Conservation (phyloP, 1,140 invertebrate genomes). For the Apis florea region DNA sequence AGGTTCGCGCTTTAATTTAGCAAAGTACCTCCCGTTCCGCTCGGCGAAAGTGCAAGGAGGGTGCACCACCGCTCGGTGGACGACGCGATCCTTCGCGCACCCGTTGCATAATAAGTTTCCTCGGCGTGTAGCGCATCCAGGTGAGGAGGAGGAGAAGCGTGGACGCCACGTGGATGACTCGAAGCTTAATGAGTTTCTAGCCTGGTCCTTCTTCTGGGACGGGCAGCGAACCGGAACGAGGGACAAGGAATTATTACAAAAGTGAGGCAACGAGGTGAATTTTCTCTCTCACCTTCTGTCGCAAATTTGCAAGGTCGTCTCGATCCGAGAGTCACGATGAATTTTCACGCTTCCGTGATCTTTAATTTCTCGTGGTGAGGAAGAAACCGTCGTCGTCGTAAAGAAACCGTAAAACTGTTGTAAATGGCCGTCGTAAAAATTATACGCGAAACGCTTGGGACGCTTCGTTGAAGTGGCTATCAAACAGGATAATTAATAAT, state of each 20-base stretch:
- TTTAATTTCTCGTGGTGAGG: slow-evolving; percentile 23
- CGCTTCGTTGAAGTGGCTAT: neutral
- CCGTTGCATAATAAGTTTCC: slow-evolving; percentile 36
- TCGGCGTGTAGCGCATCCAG: slow-evolving; percentile 9
- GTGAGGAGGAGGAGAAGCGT: slow-evolving; percentile 21
- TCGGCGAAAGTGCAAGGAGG: slow-evolving; percentile 33
- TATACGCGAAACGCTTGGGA: neutral
- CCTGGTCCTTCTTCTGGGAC: neutral
- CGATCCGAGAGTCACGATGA: slow-evolving; percentile 26
- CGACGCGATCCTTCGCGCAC: slow-evolving; percentile 47
- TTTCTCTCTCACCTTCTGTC: slow-evolving; percentile 29
- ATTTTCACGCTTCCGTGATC: slow-evolving; percentile 52
- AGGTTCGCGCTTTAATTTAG: slow-evolving; percentile 70
- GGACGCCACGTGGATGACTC: slow-evolving; percentile 38
- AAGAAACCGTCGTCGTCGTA: neutral
- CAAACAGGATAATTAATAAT: slow-evolving; percentile 1
- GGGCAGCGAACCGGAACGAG: slow-evolving; percentile 13
- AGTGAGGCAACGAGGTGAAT: neutral
- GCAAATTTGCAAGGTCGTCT: slow-evolving; percentile 10
- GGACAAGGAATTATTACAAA: neutral
- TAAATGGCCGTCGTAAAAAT: slow-evolving; percentile 5
- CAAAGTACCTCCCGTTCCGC: slow-evolving; percentile 68
- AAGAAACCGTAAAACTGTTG: slow-evolving; percentile 21
- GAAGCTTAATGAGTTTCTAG: slow-evolving; percentile 35
- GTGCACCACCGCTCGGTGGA: slow-evolving; percentile 36